A percentile compares a stretch with the other conserved stretches of the same genome.
These are phyloP conservation scores for Bombus huntii DNA, from an alignment of 1,140 invertebrate species.

Conservation along the genomic window DNA sequence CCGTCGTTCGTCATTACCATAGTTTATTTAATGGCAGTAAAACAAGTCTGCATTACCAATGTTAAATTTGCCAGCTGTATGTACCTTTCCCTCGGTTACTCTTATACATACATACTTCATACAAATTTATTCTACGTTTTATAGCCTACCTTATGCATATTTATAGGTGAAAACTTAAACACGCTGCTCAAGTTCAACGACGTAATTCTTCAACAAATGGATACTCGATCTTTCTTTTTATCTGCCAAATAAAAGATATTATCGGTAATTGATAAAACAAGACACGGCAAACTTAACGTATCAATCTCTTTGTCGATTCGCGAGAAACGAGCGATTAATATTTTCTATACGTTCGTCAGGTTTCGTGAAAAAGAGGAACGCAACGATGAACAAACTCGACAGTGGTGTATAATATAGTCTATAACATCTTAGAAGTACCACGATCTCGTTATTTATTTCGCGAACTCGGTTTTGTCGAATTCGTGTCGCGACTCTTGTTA, in stretches of 20 bases:
- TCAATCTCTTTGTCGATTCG: no score
- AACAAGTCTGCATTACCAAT: not conserved
- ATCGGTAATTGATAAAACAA: no score
- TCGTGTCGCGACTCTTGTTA: not conserved
- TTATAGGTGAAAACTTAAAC: not conserved
- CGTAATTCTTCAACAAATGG: not conserved
- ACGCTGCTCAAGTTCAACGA: not conserved
- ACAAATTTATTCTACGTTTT: not conserved
- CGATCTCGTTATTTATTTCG: not conserved
- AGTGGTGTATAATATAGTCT: no score
- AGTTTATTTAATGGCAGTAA: not conserved
- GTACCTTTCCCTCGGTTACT: not conserved
- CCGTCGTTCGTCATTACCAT: not conserved
- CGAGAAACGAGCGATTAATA: no score
- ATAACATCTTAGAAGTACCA: not conserved
- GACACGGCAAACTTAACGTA: no score
- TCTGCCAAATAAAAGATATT: accelerated
- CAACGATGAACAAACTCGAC: no score
- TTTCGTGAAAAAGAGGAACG: no score
- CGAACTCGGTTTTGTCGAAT: not conserved
- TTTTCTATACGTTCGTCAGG: accelerated
- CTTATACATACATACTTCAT: not conserved
- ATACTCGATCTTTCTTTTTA: not conserved
- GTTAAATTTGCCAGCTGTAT: not conserved
- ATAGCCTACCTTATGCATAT: not conserved